phyloP scores from a whole-genome alignment of 2,113 vertebrate species.

The Sander lucioperca region DNA sequence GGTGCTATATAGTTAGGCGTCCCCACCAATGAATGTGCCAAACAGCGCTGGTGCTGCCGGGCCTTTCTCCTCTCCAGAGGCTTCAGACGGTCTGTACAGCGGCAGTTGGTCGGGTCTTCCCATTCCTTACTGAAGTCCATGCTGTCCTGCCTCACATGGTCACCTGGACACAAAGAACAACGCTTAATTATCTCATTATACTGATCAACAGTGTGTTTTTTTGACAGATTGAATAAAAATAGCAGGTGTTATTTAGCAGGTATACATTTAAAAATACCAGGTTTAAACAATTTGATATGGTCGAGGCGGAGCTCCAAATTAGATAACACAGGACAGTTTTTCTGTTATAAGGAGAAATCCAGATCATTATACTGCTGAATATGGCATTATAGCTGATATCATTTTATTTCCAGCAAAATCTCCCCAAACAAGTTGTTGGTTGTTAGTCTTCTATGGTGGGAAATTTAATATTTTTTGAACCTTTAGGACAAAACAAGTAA shows the following conservation, averaged over 20 bases:
- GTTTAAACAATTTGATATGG: background rate
- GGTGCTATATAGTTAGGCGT: conserved; percentile 99
- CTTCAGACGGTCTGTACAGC: conserved; percentile 93
- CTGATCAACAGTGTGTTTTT: background rate
- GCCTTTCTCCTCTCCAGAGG: conserved; percentile 95
- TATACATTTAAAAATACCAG: background rate
- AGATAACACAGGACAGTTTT: too few species aligned
- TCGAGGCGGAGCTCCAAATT: too few species aligned
- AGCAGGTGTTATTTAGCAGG: too few species aligned
- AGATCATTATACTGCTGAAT: too few species aligned
- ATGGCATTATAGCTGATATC: too few species aligned
- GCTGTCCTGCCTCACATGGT: conserved; percentile 96
- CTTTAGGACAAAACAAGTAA: background rate
- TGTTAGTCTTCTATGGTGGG: background rate
- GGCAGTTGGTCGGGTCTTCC: conserved; percentile 93
- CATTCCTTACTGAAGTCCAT: conserved; percentile 99
- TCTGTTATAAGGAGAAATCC: too few species aligned
- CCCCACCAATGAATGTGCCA: conserved; percentile 97
- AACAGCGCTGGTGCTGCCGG: conserved; percentile 95
- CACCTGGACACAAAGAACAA: conserved; percentile 81
- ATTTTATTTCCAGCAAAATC: too few species aligned
- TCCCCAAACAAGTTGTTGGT: background rate
- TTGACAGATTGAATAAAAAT: background rate
- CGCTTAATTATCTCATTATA: too few species aligned
- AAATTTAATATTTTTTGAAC: background rate